Evolutionary conservation across 2,888 invertebrate genomes (phyloP).

Genomic region (Barypeithes pellucidus): DNA sequence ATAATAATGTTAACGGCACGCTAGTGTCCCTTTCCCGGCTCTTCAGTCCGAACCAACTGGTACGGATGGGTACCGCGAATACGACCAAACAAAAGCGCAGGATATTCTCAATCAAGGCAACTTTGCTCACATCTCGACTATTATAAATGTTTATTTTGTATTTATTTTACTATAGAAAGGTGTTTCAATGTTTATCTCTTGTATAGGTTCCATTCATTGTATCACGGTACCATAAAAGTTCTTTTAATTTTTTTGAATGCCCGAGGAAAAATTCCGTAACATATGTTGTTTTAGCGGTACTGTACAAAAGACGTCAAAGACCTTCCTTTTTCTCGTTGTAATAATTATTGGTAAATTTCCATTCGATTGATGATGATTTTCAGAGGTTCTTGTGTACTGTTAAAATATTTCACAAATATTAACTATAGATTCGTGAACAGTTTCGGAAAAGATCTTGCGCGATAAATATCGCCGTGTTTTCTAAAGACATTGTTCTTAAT

Average conservation of each 20-base stretch:
- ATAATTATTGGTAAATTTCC: no score
- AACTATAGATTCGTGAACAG: no score
- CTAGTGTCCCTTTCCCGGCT: not conserved
- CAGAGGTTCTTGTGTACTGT: no score
- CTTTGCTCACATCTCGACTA: constrained; percentile 30
- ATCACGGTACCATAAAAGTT: not conserved
- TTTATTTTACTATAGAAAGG: constrained; percentile 30
- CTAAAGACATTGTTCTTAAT: no score
- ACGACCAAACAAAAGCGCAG: constrained; percentile 59
- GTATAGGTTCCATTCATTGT: constrained; percentile 7
- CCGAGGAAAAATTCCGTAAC: not conserved
- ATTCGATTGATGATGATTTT: no score
- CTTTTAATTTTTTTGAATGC: not conserved
- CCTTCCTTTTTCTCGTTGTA: no score
- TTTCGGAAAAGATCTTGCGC: no score
- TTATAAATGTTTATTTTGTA: constrained; percentile 25
- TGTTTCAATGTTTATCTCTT: not conserved
- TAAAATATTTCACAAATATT: no score
- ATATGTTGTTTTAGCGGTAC: not conserved
- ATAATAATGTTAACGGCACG: no score
- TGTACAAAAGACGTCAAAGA: no score
- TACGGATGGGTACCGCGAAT: constrained; percentile 64
- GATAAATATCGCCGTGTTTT: no score
- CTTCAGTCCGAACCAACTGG: constrained; percentile 57
- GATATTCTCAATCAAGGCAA: constrained; percentile 62